phyloP scores from a whole-genome alignment of 1,140 invertebrate species.

The Drosophila subpulchrella region DNA sequence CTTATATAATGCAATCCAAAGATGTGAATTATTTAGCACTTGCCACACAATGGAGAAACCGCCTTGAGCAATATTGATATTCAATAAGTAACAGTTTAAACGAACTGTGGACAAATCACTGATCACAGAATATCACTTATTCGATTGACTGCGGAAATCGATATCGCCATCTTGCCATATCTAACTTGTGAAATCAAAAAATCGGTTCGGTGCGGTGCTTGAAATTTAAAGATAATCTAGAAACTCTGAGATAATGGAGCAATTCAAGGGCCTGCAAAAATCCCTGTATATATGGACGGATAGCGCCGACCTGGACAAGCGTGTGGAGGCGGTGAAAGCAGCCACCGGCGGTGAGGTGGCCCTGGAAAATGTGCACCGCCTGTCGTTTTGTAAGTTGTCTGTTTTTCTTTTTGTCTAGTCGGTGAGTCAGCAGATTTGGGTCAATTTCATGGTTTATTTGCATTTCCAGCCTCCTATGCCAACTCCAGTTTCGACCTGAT shows the following conservation, averaged over 20 bases:
- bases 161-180: neutral
- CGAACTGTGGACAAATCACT: neutral
- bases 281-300: conserved; percentile 77
- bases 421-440: conserved; percentile 64
- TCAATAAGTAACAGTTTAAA: neutral
- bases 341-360: conserved; percentile 74
- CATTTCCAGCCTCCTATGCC: conserved; percentile 85
- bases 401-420: conserved; percentile 4
- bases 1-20: neutral
- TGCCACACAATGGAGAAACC: neutral
- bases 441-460: conserved; percentile 8
- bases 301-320: conserved; percentile 61
- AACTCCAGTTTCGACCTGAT: conserved; percentile 87
- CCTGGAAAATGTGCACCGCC: conserved; percentile 78
- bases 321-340: conserved; percentile 58
- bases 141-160: neutral
- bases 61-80: neutral
- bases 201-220: conserved; percentile 19
- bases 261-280: conserved; percentile 73
- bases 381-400: conserved; percentile 71
- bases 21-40: neutral
- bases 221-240: conserved; percentile 23
- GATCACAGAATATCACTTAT: neutral
- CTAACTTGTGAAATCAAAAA: conserved; percentile 24
- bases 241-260: conserved; percentile 60